These are phyloP conservation scores for Agrotis segetum DNA, from an alignment of 2,888 invertebrate species.

Conservation along the genomic window DNA sequence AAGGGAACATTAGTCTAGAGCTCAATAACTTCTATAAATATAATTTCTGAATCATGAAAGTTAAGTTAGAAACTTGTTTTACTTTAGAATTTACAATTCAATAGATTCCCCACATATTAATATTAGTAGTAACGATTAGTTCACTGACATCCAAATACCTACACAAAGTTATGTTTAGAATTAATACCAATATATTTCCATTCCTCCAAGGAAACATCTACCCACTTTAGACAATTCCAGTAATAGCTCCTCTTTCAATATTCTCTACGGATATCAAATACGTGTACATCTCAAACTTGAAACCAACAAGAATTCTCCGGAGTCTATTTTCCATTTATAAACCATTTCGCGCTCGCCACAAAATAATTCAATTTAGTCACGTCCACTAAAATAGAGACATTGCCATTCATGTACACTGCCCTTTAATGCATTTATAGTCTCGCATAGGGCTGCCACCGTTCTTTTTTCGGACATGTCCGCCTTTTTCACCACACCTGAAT, in stretches of 20 bases:
- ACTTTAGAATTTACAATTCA: background rate
- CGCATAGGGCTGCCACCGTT: constrained; percentile 3
- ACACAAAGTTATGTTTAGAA: background rate
- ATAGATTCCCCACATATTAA: background rate
- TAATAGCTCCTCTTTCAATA: constrained; percentile 22
- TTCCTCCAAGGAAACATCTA: constrained; percentile 15
- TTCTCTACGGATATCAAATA: constrained; percentile 34
- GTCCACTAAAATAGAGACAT: constrained; percentile 61
- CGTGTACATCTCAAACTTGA: constrained; percentile 31
- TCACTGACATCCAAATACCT: background rate
- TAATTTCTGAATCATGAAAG: too few relatives aligned
- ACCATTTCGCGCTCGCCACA: constrained; percentile 42
- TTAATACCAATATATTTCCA: constrained; percentile 7
- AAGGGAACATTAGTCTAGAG: background rate
- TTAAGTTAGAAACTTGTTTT: background rate
- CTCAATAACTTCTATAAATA: background rate
- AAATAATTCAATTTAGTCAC: constrained; percentile 61
- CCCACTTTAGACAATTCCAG: constrained; percentile 4
- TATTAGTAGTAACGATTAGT: background rate
- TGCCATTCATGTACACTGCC: constrained; percentile 60
- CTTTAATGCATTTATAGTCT: constrained; percentile 64
- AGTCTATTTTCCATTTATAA: constrained; percentile 48
- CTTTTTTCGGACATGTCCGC: too few relatives aligned
- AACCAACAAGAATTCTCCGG: constrained; percentile 21
- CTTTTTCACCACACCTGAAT: too few relatives aligned